phyloP scores from a whole-genome alignment of 2,113 vertebrate genomes.

The Mola mola region DNA sequence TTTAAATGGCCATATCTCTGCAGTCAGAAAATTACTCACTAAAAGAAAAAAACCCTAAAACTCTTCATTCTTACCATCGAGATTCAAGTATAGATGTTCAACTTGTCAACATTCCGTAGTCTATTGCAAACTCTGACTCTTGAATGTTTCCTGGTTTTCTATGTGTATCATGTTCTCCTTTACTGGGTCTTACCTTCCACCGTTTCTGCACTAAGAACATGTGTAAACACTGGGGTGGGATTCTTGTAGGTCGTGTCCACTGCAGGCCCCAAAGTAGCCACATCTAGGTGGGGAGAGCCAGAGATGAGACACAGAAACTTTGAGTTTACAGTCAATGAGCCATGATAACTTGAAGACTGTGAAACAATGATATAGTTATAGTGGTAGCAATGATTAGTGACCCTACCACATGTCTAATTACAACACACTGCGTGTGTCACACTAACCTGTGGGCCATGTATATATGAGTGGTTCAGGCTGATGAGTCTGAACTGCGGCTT shows the following conservation, averaged over 20 bases:
- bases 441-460: slow-evolving; percentile 81
- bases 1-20: too few relatives aligned
- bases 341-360: too few relatives aligned
- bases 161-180: neutral
- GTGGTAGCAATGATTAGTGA: neutral
- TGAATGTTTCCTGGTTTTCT: too few relatives aligned
- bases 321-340: too few relatives aligned
- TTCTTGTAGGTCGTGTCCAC: slow-evolving; percentile 68
- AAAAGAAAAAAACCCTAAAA: too few relatives aligned
- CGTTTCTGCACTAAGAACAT: slow-evolving; percentile 78
- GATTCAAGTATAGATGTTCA: too few relatives aligned
- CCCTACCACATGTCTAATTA: neutral
- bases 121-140: neutral
- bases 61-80: too few relatives aligned
- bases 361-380: too few relatives aligned
- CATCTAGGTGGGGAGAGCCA: slow-evolving; percentile 45
- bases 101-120: neutral
- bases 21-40: too few relatives aligned
- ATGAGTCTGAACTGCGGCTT: slow-evolving; percentile 84
- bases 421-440: neutral
- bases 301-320: neutral
- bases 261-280: slow-evolving; percentile 27
- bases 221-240: slow-evolving; percentile 74
- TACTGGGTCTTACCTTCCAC: slow-evolving; percentile 84
- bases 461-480: slow-evolving; percentile 37